Conservation (phyloP, 1,140 invertebrate species). For the Delia radicum region DNA sequence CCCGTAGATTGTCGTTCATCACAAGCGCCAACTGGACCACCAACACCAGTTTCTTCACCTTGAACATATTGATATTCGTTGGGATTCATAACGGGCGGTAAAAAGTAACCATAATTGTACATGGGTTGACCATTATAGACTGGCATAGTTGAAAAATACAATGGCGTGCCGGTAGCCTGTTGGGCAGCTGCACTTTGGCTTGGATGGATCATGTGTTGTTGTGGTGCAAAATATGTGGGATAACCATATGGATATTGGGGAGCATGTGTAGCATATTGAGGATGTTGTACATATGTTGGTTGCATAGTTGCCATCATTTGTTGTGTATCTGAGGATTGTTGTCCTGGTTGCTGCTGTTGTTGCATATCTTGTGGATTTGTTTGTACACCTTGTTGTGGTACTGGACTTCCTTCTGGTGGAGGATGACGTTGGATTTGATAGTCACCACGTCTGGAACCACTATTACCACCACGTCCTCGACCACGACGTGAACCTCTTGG, state of each 20-base stretch:
- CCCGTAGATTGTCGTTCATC: conserved; percentile 39
- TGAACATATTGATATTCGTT: conserved; percentile 42
- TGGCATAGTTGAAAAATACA: conserved; percentile 39
- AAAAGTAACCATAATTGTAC: conserved; percentile 38
- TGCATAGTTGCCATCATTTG: conserved; percentile 37
- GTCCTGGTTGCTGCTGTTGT: conserved; percentile 37
- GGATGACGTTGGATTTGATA: conserved; percentile 40
- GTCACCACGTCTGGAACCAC: conserved; percentile 39
- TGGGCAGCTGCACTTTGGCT: conserved; percentile 38
- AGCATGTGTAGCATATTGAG: conserved; percentile 23
- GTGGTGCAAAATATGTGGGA: conserved; percentile 42
- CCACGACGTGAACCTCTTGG: conserved; percentile 34
- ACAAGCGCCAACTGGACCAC: neutral
- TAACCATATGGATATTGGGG: conserved; percentile 39
- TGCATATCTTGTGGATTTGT: conserved; percentile 30
- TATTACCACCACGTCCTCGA: conserved; percentile 34
- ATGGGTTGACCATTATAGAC: conserved; percentile 35
- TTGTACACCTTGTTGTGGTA: conserved; percentile 28
- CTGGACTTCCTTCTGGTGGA: conserved; percentile 31
- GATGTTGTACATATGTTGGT: conserved; percentile 31
- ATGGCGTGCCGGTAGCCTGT: conserved; percentile 42
- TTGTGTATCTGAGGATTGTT: conserved; percentile 12
- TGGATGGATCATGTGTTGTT: conserved; percentile 34
- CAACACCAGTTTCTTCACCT: conserved; percentile 35
- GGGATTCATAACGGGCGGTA: conserved; percentile 35